Percentiles rank a stretch among this genome's conserved stretches.
Evolutionary conservation across 2,797 vertebrate genomes (phyloP).

Genomic region (Fringilla coelebs): DNA sequence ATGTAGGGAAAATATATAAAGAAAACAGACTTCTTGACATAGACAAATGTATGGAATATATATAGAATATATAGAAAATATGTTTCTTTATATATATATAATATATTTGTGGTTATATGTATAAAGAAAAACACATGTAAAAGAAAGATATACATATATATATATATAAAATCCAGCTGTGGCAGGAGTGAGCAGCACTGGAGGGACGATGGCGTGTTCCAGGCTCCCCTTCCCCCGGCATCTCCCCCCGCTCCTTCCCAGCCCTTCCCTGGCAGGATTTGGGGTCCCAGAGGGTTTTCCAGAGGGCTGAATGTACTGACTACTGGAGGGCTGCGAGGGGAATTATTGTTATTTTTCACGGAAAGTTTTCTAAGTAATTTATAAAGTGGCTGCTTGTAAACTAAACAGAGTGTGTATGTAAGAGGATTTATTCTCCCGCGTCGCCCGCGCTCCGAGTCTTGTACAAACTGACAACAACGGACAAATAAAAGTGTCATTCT

Average conservation of each 20-base stretch:
- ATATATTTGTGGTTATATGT: background rate
- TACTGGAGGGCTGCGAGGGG: constrained; percentile 62
- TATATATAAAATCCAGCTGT: background rate
- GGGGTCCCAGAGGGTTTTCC: background rate
- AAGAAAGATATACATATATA: background rate
- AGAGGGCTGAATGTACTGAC: constrained; percentile 67
- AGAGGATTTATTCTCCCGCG: constrained; percentile 73
- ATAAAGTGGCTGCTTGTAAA: constrained; percentile 78
- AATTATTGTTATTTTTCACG: constrained; percentile 68
- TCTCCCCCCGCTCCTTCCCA: background rate
- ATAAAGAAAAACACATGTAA: background rate
- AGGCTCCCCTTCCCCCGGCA: background rate
- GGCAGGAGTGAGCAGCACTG: background rate
- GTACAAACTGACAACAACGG: background rate
- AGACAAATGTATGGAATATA: background rate
- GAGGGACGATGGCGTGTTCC: background rate
- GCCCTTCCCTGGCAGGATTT: background rate
- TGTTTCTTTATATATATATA: constrained; percentile 20
- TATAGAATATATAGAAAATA: background rate
- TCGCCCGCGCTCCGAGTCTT: constrained; percentile 62
- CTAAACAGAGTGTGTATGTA: constrained; percentile 72
- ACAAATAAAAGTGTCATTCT: constrained; percentile 51
- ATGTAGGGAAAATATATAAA: background rate
- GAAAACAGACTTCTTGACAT: background rate
- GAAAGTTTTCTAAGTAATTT: constrained; percentile 75